These are phyloP conservation scores for Rhegmatorhina hoffmannsi DNA, from an alignment of 2,113 vertebrate species.

Conservation along the genomic window DNA sequence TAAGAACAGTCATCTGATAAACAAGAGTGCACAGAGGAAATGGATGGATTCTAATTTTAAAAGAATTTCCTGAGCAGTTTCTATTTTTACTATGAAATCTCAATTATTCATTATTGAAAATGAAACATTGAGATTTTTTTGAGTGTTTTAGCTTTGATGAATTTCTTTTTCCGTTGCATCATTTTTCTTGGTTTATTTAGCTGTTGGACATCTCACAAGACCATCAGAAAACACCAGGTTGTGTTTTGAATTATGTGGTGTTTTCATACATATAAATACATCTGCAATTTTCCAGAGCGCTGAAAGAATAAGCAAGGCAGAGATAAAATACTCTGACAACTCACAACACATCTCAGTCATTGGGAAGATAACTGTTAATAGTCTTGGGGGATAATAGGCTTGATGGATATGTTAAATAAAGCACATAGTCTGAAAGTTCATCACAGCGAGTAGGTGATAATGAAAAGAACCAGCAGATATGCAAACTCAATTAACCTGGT, in stretches of 20 bases:
- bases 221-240: background rate
- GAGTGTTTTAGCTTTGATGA: background rate
- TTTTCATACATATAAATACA: background rate
- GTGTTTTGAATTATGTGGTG: background rate
- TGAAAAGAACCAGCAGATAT: background rate
- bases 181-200: background rate
- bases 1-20: background rate
- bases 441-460: background rate
- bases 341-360: background rate
- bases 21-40: background rate
- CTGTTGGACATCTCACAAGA: background rate
- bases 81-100: background rate
- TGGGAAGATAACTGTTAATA: constrained; percentile 32
- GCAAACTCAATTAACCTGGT: background rate
- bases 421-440: background rate
- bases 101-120: background rate
- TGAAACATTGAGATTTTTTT: background rate
- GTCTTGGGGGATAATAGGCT: constrained; percentile 12
- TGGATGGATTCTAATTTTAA: background rate
- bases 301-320: constrained; percentile 33
- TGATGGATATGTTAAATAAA: constrained; percentile 49
- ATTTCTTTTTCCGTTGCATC: background rate
- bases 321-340: constrained; percentile 44
- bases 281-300: background rate
- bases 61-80: background rate